A percentile compares a stretch with the other conserved stretches of the same genome.
Evolutionary conservation across 2,797 vertebrate species (phyloP).

Genomic region (Serranus cabrilla): DNA sequence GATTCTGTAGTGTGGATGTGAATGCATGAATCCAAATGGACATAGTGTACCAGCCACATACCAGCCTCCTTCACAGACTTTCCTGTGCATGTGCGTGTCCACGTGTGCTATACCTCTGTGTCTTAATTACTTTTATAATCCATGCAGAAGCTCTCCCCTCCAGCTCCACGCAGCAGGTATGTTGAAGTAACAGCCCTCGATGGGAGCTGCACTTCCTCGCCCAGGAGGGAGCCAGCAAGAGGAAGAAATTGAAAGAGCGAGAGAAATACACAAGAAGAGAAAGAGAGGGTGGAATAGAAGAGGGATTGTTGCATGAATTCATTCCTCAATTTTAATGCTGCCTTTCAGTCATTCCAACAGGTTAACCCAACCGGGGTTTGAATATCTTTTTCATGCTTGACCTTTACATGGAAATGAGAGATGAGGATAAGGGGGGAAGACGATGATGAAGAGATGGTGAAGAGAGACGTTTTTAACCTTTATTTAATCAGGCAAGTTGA

Average conservation of each 20-base stretch:
- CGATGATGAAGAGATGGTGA: constrained; percentile 3
- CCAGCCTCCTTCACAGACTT: neutral
- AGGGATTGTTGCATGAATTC: constrained; percentile 4
- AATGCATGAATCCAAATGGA: neutral
- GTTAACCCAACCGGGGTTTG: constrained; percentile 34
- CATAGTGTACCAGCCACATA: neutral
- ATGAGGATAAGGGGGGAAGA: constrained; percentile 1
- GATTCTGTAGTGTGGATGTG: neutral
- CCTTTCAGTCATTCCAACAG: constrained; percentile 35
- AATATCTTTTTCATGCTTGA: constrained; percentile 32
- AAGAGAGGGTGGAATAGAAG: neutral
- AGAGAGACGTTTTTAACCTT: constrained; percentile 20
- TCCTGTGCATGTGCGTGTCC: neutral
- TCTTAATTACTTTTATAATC: constrained; percentile 59
- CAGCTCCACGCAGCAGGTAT: constrained; percentile 44
- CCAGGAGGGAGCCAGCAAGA: constrained; percentile 5
- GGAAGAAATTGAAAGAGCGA: neutral
- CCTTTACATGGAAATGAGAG: constrained; percentile 37
- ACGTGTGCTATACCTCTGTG: constrained; percentile 39
- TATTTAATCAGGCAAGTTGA: constrained; percentile 11
- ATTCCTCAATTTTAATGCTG: constrained; percentile 31
- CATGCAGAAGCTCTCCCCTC: constrained; percentile 40
- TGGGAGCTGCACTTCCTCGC: constrained; percentile 27
- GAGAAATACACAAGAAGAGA: neutral
- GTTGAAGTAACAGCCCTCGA: constrained; percentile 43